phyloP scores from a whole-genome alignment of 64 coral and sea anemone genomes.

The Dendronephthya gigantea region DNA sequence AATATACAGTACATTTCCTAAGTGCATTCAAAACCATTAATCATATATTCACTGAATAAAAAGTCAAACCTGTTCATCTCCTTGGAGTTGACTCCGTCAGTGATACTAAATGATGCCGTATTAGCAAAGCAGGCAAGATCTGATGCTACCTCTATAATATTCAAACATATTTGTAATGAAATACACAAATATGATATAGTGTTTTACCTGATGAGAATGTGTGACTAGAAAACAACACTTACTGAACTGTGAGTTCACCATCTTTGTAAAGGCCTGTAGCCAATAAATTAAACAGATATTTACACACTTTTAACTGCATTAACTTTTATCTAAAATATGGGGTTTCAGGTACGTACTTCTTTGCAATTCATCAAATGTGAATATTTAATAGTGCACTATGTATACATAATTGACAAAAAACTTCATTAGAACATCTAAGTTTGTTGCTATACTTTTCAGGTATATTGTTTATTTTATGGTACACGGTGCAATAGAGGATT shows the following conservation, averaged over 20 bases:
- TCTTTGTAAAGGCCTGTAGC: background rate
- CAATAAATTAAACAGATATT: background rate
- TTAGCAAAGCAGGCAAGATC: constrained; percentile 47
- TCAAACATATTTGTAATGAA: constrained; percentile 54
- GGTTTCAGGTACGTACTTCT: too few species aligned
- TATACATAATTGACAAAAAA: too few species aligned
- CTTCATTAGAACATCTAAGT: too few species aligned
- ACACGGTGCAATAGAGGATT: too few species aligned
- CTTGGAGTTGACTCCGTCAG: background rate
- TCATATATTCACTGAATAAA: background rate
- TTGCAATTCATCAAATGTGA: too few species aligned
- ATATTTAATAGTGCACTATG: too few species aligned
- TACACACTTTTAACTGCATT: too few species aligned
- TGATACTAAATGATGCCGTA: background rate
- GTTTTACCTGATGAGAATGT: background rate
- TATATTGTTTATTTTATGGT: too few species aligned
- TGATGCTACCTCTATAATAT: constrained; percentile 46
- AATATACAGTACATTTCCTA: background rate
- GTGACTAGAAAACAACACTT: background rate
- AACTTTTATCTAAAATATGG: background rate
- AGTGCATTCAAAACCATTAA: too few species aligned
- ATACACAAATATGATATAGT: constrained; percentile 37
- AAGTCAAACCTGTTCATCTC: background rate
- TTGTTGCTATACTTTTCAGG: background rate
- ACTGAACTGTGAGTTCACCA: background rate